These are phyloP conservation scores for Caradrina kadenii DNA, from an alignment of 2,888 invertebrate species.

Conservation along the genomic window DNA sequence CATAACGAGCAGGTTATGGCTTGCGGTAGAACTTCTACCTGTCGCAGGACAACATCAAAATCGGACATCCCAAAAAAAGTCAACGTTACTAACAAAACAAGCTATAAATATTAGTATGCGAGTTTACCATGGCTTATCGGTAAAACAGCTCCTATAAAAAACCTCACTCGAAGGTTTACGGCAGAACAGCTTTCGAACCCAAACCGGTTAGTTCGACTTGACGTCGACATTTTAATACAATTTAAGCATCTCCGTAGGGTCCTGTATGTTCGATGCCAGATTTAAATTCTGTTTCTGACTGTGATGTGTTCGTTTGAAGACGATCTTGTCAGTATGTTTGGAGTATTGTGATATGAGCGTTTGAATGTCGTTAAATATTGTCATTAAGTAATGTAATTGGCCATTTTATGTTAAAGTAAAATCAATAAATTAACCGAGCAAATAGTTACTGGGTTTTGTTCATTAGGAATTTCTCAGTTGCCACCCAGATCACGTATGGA, in stretches of 20 bases:
- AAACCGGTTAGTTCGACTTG: slow-evolving; percentile 47
- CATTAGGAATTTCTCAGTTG: too few species aligned
- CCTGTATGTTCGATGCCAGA: neutral
- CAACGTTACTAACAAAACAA: slow-evolving; percentile 4
- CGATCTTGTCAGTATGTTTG: too few species aligned
- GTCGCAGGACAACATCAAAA: slow-evolving; percentile 1
- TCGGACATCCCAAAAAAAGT: slow-evolving; percentile 8
- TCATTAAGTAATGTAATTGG: too few species aligned
- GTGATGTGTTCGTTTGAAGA: too few species aligned
- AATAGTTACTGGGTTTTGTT: too few species aligned
- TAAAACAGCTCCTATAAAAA: slow-evolving; percentile 38
- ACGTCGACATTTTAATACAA: slow-evolving; percentile 4
- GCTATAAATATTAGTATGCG: slow-evolving; percentile 1
- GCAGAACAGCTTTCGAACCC: slow-evolving; percentile 44
- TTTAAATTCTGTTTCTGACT: neutral
- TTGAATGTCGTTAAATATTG: too few species aligned
- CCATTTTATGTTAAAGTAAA: too few species aligned
- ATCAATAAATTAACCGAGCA: too few species aligned
- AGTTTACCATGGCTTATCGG: slow-evolving; percentile 12
- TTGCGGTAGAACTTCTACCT: slow-evolving; percentile 3
- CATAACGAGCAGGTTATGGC: neutral
- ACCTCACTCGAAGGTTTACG: slow-evolving; percentile 11
- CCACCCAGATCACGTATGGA: too few species aligned
- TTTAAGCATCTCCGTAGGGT: neutral
- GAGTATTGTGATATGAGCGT: too few species aligned